Evolutionary conservation across 35 echinoderm and acorn worm genomes (phyloP).

Genomic region (Acanthaster planci): DNA sequence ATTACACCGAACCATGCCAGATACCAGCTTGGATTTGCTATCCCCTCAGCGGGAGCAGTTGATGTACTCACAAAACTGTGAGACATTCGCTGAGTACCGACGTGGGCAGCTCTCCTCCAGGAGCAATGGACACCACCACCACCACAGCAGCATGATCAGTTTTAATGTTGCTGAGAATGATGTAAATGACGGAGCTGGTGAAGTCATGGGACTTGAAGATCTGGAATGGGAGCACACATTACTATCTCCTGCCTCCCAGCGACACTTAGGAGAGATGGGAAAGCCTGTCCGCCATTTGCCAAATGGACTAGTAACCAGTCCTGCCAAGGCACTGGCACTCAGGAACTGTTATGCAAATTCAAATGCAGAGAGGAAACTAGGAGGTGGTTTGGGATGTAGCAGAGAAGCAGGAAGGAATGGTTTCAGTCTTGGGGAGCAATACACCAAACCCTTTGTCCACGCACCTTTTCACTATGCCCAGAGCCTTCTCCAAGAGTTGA

Average conservation of each 20-base stretch:
- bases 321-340: conserved; percentile 33
- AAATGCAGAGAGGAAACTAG: conserved; percentile 26
- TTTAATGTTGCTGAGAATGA: conserved; percentile 18
- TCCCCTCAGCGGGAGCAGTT: conserved; percentile 17
- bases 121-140: conserved; percentile 17
- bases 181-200: conserved; percentile 41
- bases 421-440: conserved; percentile 51
- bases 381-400: background rate
- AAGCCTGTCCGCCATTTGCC: background rate
- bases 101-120: background rate
- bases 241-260: background rate
- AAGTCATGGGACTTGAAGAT: conserved; percentile 53
- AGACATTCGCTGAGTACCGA: background rate
- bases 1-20: background rate
- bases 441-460: conserved; percentile 81
- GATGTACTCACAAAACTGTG: background rate
- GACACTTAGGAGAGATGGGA: conserved; percentile 28
- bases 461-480: conserved; percentile 91
- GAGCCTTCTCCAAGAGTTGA: conserved; percentile 80
- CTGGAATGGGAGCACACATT: conserved; percentile 16
- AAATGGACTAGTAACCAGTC: conserved; percentile 5
- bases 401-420: conserved; percentile 39
- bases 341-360: conserved; percentile 3
- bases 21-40: background rate
- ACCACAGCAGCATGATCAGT: conserved; percentile 41